Percentiles rank a stretch among this genome's conserved stretches.
phyloP scores from a whole-genome alignment of 2,888 invertebrate genomes.

The Cylloceria caligata region DNA sequence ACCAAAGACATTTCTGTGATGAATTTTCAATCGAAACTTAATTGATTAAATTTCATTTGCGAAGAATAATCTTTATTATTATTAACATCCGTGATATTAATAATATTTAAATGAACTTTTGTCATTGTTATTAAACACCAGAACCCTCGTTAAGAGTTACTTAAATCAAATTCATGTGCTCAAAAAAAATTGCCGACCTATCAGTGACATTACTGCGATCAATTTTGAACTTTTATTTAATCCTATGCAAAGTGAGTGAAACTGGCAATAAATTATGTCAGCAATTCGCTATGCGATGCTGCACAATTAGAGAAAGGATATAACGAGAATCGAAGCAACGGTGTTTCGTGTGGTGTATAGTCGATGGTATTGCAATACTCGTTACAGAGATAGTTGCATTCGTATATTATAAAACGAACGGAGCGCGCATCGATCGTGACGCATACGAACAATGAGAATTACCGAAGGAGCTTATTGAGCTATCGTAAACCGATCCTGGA shows the following conservation, averaged over 20 bases:
- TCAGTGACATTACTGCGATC: background rate
- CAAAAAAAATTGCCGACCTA: background rate
- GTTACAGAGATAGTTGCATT: slow-evolving; percentile 38
- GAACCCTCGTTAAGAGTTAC: too few species aligned
- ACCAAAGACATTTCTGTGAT: too few species aligned
- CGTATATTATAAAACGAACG: slow-evolving; percentile 65
- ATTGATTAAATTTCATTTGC: too few species aligned
- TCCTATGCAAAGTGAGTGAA: background rate
- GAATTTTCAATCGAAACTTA: too few species aligned
- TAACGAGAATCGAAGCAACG: slow-evolving; percentile 24
- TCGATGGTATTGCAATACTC: slow-evolving; percentile 54
- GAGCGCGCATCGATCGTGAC: slow-evolving; percentile 72
- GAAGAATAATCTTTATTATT: too few species aligned
- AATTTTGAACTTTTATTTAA: background rate
- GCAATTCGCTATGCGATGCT: background rate
- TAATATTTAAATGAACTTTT: too few species aligned
- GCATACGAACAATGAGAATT: slow-evolving; percentile 73
- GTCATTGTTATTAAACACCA: too few species aligned
- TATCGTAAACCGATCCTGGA: slow-evolving; percentile 61
- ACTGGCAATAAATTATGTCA: background rate
- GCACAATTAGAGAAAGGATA: slow-evolving; percentile 33
- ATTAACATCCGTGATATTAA: too few species aligned
- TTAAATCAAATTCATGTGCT: background rate
- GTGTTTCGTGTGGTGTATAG: background rate
- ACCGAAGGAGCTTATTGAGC: slow-evolving; percentile 58